A percentile compares a stretch with the other conserved stretches of the same genome.
Evolutionary conservation across 2,888 invertebrate genomes (phyloP).

Genomic region (Phortica okadai): DNA sequence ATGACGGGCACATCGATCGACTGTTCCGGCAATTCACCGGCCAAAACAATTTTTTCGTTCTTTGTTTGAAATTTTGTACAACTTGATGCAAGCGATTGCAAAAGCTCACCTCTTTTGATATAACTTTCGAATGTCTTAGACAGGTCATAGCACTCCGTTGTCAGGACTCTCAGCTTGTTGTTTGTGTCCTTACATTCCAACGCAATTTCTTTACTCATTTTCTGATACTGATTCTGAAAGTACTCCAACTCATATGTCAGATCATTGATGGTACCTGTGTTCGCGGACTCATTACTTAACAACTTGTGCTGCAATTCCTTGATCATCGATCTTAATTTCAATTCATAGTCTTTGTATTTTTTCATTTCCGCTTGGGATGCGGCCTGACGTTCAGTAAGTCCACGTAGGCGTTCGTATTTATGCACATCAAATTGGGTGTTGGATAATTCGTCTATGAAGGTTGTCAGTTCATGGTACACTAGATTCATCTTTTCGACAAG

Average conservation of each 20-base stretch:
- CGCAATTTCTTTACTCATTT: no score
- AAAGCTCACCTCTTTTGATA: constrained; percentile 65
- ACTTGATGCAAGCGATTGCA: constrained; percentile 65
- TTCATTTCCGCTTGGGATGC: constrained; percentile 61
- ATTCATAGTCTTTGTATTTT: constrained; percentile 61
- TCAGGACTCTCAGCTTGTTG: constrained; percentile 64
- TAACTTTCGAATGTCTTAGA: constrained; percentile 63
- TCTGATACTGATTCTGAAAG: constrained; percentile 48
- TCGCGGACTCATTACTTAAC: constrained; percentile 58
- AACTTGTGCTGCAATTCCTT: constrained; percentile 57
- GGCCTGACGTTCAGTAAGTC: constrained; percentile 65
- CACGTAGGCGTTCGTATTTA: constrained; percentile 64
- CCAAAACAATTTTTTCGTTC: constrained; percentile 69
- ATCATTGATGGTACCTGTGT: constrained; percentile 59
- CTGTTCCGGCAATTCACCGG: constrained; percentile 51
- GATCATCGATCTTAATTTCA: constrained; percentile 39
- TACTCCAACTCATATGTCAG: constrained; percentile 67
- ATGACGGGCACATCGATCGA: constrained; percentile 40
- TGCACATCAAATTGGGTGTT: constrained; percentile 63
- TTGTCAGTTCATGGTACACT: constrained; percentile 60
- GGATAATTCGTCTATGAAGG: constrained; percentile 58
- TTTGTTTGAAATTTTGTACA: constrained; percentile 73
- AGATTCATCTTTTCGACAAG: constrained; percentile 62
- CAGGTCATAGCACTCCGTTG: constrained; percentile 69
- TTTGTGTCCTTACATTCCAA: constrained; percentile 46